Base-by-base conservation (phyloP, 2,888 invertebrate species). In the Odontothrips loti region DNA sequence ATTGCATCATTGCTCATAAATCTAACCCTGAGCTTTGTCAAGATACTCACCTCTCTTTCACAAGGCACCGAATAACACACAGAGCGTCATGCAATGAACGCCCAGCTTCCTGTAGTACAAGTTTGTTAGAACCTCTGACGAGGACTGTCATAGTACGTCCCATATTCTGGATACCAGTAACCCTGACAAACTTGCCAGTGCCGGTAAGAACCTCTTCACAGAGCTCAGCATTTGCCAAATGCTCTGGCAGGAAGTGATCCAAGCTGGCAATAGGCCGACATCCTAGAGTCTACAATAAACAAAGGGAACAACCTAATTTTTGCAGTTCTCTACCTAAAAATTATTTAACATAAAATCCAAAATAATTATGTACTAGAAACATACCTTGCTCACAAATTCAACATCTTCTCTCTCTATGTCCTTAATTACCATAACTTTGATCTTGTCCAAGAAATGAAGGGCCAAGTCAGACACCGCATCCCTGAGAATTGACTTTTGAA, bases 341-440 rank as follows among this genome's bases (percentile, higher is more conserved):
- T 2, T 8, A 23, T 68, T 4, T 2, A 68, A 68, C 2, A 27
- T 15, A 17, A 80, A 27, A 63, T 68, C 47, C 12, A 81, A 17
- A 10, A 23, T 43, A 27, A 80, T 15, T n/a, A 17, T n/a, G 8
- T 20, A 80, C 9, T 48, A 47, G 27, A 43, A 47, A 80, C 23
- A 15, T 85, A 90, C 90, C 88, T 97, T 98, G 89, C 97, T 98
- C 29, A 99, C 93, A 88, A 98, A 99, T 86, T 99, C 97, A 84
- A 99, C 95, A 85, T 99, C 99, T 87, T 99, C 99, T 81, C 99
- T 92, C 88, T 99, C 99, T 82, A 99, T 92, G 86, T 99, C 99
- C 88, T 97, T 98, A 80, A 99, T 93, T 0, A 99, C 98, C 94
- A 99, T 94, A 81, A 98, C 97, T 88, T 99, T 99, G 87, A 99